Evolutionary conservation across 2,888 invertebrate species (phyloP).

Genomic region (Metacarcinus magister): DNA sequence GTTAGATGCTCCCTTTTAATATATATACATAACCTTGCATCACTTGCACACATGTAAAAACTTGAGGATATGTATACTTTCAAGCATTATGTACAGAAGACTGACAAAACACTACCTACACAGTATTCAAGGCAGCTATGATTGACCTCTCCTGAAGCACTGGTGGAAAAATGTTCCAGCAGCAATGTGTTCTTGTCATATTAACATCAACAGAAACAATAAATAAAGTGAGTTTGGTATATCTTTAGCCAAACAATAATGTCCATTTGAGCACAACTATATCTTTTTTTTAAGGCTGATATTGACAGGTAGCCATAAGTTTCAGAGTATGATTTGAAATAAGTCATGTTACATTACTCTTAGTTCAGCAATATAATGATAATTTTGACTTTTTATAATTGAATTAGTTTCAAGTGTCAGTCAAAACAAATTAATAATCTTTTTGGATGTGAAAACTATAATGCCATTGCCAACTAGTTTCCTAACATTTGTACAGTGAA

Average conservation of each 20-base stretch:
- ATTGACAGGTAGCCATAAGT: background rate
- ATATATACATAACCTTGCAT: background rate
- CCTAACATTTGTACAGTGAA: background rate
- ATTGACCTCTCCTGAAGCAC: background rate
- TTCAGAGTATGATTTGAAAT: background rate
- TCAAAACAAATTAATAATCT: too few species aligned
- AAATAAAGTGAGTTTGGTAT: too few species aligned
- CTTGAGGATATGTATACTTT: background rate
- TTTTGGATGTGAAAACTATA: background rate
- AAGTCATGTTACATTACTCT: background rate
- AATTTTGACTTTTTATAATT: background rate
- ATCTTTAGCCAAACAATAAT: too few species aligned
- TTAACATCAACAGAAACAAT: background rate
- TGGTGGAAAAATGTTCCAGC: background rate
- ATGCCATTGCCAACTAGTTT: background rate
- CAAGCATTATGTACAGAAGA: slow-evolving; percentile 29
- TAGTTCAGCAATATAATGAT: background rate
- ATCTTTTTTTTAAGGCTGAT: background rate
- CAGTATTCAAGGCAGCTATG: slow-evolving; percentile 21
- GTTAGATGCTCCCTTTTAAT: background rate
- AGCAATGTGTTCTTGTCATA: background rate
- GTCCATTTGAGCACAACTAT: background rate
- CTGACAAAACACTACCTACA: background rate
- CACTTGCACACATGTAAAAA: background rate
- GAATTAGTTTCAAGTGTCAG: too few species aligned